Evolutionary conservation across 2,113 vertebrate species (phyloP).

Genomic region (Caloenas nicobarica): DNA sequence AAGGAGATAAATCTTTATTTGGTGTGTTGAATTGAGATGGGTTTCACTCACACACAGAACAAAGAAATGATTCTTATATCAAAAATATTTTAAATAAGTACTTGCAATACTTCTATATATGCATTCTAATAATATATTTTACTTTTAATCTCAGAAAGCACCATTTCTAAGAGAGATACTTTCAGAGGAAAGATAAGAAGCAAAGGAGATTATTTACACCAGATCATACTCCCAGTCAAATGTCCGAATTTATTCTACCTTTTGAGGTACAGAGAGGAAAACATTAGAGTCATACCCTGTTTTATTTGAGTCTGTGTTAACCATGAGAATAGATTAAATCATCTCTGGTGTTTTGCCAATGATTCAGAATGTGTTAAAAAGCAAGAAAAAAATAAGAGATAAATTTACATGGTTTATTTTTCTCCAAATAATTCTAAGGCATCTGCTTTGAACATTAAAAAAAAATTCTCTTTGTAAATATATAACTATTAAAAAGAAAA

Average conservation of each 20-base stretch:
- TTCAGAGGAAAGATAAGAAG: background rate
- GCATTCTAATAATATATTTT: background rate
- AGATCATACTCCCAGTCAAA: background rate
- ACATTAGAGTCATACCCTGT: fast-evolving
- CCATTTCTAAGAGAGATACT: background rate
- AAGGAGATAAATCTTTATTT: background rate
- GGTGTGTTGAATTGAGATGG: background rate
- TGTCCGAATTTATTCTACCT: background rate
- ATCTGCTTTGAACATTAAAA: background rate
- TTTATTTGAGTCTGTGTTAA: background rate
- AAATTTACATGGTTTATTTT: background rate
- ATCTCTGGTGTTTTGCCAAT: background rate
- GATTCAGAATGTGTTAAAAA: background rate
- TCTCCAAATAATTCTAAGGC: background rate
- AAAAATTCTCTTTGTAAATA: background rate
- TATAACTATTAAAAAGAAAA: background rate
- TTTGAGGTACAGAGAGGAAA: background rate
- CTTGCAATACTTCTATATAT: background rate
- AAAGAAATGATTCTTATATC: background rate
- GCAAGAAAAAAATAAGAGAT: fast-evolving
- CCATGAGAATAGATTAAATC: background rate
- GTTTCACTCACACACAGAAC: background rate
- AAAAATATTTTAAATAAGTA: background rate
- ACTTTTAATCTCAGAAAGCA: background rate
- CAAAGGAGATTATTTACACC: background rate